Base-by-base conservation (phyloP, 2,113 vertebrate species). In the Oceanodroma tethys region DNA sequence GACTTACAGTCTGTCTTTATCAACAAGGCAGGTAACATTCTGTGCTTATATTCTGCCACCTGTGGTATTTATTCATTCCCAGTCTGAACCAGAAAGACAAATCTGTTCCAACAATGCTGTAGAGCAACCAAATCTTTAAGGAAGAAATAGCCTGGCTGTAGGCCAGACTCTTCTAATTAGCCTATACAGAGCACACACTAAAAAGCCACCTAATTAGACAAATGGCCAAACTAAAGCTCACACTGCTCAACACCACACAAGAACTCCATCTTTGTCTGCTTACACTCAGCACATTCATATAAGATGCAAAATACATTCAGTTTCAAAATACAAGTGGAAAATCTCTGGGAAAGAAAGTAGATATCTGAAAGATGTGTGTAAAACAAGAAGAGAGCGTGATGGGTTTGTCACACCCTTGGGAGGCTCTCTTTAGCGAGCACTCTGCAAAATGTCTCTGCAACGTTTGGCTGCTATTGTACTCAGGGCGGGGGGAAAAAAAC, bases 141-240 rank as follows among this genome's bases (percentile, higher is more conserved):
- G 48, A 96, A 75, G 67, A 79, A 88, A 92, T 74, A 78, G 50
- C 32, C n/a, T 96, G 90, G 86, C 80, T 74, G 20, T 63, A 65
- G 52, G 75, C 86, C 97, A 95, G 74, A n/a, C 21, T 90, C 36
- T 81, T 81, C 90, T 94, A 93, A 97, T 97, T 92, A 97, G 86
- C 48, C 42, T 12, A n/a, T 38, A 63, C 50, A 93, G 67, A 89
- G 34, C 27, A 85, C 29, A 86, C 79, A 26, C 53, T 83, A 85
- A 89, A 95, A 94, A 86, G 19, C 20, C 81, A 96, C 86, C 88
- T 91, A 93, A 95, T 96, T 96, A 93, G 81, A 90, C 65, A 90
- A 78, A 84, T 9, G 34, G 58, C 14, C 13, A 93, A 90, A 90
- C 23, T 70, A 92, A 78, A 72, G 16, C 66, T 94, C 38, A 19